Percentiles rank a stretch among this genome's conserved stretches.
Evolutionary conservation across 2,797 vertebrate species (phyloP).

Genomic region (Emys orbicularis): DNA sequence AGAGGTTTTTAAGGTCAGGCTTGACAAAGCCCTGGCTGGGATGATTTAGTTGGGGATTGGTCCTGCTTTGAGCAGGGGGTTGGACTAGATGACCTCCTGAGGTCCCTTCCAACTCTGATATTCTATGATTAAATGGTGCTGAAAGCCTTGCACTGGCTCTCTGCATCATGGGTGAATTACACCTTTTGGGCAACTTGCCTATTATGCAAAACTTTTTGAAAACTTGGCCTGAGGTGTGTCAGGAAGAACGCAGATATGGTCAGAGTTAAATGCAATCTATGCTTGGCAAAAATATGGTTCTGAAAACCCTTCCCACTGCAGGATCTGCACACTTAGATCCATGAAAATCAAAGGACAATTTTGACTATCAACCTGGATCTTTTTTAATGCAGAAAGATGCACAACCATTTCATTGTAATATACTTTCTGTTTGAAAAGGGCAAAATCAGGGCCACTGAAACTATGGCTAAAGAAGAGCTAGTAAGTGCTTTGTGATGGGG

Average conservation of each 20-base stretch:
- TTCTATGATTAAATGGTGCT: neutral
- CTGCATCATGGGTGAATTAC: neutral
- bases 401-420: conserved; percentile 32
- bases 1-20: no score
- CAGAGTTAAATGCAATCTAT: neutral
- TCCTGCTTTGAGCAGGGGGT: no score
- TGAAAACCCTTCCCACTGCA: neutral
- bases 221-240: neutral
- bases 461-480: conserved; percentile 36
- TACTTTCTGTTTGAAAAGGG: neutral
- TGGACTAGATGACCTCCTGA: no score
- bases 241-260: neutral
- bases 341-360: neutral
- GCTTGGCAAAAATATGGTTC: neutral
- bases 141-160: accelerated
- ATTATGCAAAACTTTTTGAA: neutral
- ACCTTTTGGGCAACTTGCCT: accelerated
- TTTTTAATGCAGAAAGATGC: conserved; percentile 31
- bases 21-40: no score
- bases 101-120: no score
- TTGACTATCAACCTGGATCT: neutral
- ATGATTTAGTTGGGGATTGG: no score
- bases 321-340: neutral
- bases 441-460: conserved; percentile 11
- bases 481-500: neutral